These are phyloP conservation scores for Cynodonichthys magdalenae DNA, from an alignment of 2,797 vertebrate genomes.

Conservation along the genomic window DNA sequence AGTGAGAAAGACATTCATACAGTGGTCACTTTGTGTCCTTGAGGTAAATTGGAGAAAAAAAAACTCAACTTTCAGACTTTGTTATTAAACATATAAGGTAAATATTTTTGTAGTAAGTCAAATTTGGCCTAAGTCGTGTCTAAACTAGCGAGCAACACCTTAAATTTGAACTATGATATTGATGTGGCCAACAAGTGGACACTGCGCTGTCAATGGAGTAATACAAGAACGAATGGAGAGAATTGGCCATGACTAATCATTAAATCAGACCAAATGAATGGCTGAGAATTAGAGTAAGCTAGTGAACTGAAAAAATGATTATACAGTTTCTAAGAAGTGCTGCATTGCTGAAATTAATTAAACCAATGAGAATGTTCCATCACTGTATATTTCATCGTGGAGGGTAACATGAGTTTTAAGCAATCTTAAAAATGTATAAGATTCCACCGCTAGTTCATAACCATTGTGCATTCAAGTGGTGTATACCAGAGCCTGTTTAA, in stretches of 20 bases:
- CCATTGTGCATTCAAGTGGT: slow-evolving; percentile 35
- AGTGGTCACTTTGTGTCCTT: too few relatives aligned
- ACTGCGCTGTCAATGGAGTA: slow-evolving; percentile 46
- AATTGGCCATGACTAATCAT: slow-evolving; percentile 52
- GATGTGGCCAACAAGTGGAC: slow-evolving; percentile 49
- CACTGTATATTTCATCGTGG: slow-evolving; percentile 53
- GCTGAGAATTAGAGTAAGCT: slow-evolving; percentile 33
- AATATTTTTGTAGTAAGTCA: not conserved
- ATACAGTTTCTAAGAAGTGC: slow-evolving; percentile 53
- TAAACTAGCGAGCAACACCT: slow-evolving; percentile 12
- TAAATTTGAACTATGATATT: slow-evolving; percentile 57
- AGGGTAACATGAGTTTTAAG: slow-evolving; percentile 43
- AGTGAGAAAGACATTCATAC: too few relatives aligned
- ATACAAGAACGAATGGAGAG: slow-evolving; percentile 44
- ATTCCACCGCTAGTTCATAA: slow-evolving; percentile 34
- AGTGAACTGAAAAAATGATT: slow-evolving; percentile 63
- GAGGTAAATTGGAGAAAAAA: too few relatives aligned
- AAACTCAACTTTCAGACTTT: too few relatives aligned
- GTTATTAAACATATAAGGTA: not conserved
- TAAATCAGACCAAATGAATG: slow-evolving; percentile 63
- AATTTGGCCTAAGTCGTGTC: slow-evolving; percentile 6
- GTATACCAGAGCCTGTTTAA: slow-evolving; percentile 19
- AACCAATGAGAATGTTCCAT: slow-evolving; percentile 50
- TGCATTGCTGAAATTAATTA: slow-evolving; percentile 72
- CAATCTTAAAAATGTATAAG: slow-evolving; percentile 57